Evolutionary conservation across 2,888 invertebrate genomes (phyloP).

Genomic region (Arctia plantaginis): DNA sequence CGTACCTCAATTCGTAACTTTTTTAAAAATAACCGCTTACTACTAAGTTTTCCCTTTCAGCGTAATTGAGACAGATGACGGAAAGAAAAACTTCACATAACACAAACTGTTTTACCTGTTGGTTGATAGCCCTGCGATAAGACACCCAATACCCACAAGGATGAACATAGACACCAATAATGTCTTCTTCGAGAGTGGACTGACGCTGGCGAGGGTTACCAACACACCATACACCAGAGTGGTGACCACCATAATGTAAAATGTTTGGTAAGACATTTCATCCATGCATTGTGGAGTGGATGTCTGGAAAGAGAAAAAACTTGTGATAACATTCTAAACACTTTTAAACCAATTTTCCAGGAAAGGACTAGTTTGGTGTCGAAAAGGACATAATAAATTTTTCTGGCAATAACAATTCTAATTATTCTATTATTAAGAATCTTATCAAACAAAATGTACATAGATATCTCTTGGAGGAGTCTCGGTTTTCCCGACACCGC

Average conservation of each 20-base stretch:
- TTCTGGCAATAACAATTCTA: no score
- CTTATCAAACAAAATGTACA: not conserved
- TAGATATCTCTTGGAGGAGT: not conserved
- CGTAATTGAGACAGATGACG: no score
- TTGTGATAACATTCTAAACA: not conserved
- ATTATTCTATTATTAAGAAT: no score
- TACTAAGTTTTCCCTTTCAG: no score
- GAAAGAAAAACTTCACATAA: not conserved
- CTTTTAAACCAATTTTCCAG: not conserved
- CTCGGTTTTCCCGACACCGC: not conserved
- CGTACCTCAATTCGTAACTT: no score
- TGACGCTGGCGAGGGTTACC: constrained; percentile 67
- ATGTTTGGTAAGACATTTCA: constrained; percentile 70
- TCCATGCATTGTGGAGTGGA: constrained; percentile 61
- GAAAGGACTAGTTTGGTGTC: not conserved
- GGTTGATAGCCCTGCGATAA: constrained; percentile 65
- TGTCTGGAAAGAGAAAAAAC: constrained; percentile 54
- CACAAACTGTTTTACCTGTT: constrained; percentile 61
- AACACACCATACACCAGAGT: constrained; percentile 71
- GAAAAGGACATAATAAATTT: not conserved
- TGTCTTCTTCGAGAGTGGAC: constrained; percentile 71
- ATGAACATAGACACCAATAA: constrained; percentile 70
- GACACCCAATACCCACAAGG: constrained; percentile 64
- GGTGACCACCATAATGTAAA: constrained; percentile 72
- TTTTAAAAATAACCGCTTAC: no score